Evolutionary conservation across 2,888 invertebrate species (phyloP), one percentile per base, ranked within the genome.

Genomic region (Colostygia pectinataria): DNA sequence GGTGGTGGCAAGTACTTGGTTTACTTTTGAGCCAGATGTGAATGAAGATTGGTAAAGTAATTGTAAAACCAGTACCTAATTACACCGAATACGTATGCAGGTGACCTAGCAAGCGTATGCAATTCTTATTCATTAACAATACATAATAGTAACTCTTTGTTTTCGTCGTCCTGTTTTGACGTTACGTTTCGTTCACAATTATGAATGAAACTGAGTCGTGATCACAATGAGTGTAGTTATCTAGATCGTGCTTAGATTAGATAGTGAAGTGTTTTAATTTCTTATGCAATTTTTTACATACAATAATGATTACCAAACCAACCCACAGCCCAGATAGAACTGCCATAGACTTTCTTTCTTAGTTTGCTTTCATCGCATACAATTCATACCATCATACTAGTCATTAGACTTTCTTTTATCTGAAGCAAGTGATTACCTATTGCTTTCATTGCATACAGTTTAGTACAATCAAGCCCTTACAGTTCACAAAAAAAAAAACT

Each of bases 171-270:
- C 66, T 76, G 75, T 74, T 84, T 87, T 89, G 88, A 89, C 88
- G 88, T 82, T 70, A 84, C 80, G 66, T 68, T 66, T 69, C 41
- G 71, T 51, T 55, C 43, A 51, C 66, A 74, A 68, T 87, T 87
- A 88, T 89, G 89, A 89, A 89, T 89, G 89, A 86, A 85, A 83
- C 78, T 76, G 79, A 80, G 80, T 76, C 68, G 74, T 68, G 20
- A 76, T 75, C 76, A 77, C 83, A 86, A 85, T 83, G 83, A 84
- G 74, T 77, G 74, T 15, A 15, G 4, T 3, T 80, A 77, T 62
- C 65, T 74, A 71, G 75, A 78, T 80, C 69, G 68, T 74, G 75
- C 66, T 27, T 75, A 80, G 78, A 82, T 82, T 79, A 80, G 74
- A 77, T 82, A 79, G 15, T 32, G 13, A 12, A 31, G 4, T 31